Evolutionary conservation across 2,888 invertebrate species (phyloP).

Genomic region (Strigamia crassipes): DNA sequence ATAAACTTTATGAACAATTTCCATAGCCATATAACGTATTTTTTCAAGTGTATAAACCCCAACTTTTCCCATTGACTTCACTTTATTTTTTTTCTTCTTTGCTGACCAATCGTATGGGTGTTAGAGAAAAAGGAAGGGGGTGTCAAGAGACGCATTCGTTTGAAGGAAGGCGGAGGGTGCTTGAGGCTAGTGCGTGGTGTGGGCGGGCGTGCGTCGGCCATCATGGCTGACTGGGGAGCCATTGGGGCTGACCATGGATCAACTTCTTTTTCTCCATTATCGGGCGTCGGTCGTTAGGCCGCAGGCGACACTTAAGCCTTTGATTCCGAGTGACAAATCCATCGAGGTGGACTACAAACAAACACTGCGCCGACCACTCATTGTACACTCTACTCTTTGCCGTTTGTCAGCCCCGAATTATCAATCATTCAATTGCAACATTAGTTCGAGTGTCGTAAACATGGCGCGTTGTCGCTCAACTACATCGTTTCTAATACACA

Average conservation of each 20-base stretch:
- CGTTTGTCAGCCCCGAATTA: no score
- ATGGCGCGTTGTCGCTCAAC: no score
- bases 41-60: background rate
- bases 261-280: conserved; percentile 30
- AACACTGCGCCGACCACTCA: background rate
- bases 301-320: conserved; percentile 27
- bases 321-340: conserved; percentile 41
- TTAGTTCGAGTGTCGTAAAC: background rate
- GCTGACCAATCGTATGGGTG: conserved; percentile 26
- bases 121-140: background rate
- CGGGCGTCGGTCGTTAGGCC: conserved; percentile 28
- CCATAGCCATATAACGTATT: background rate
- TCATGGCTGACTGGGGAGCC: conserved; percentile 30
- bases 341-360: conserved; percentile 31
- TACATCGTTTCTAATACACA: no score
- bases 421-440: background rate
- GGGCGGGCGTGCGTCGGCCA: conserved; percentile 26
- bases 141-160: conserved; percentile 27
- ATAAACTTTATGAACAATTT: background rate
- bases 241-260: conserved; percentile 30
- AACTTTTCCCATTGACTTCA: background rate
- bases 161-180: conserved; percentile 18
- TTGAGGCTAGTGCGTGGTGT: conserved; percentile 18
- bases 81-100: background rate
- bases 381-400: background rate